These are phyloP conservation scores for Dendrolimus pini DNA, from an alignment of 2,888 invertebrate genomes.

Conservation along the genomic window DNA sequence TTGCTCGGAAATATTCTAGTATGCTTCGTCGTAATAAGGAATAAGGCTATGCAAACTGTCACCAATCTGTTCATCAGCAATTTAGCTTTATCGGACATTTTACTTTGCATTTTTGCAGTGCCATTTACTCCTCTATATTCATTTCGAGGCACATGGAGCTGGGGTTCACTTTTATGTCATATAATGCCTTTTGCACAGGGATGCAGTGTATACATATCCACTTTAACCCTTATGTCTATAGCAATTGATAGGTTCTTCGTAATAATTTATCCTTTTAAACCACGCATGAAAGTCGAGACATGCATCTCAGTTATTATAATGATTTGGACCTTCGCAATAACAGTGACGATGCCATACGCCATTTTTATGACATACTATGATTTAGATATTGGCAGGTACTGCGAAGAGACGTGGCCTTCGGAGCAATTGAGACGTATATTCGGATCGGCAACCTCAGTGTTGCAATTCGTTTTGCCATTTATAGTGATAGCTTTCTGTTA, in stretches of 20 bases:
- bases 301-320: slow-evolving; percentile 90
- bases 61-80: slow-evolving; percentile 99
- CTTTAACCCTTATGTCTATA: slow-evolving; percentile 96
- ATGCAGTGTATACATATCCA: slow-evolving; percentile 97
- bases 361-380: slow-evolving; percentile 84
- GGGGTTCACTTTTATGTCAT: slow-evolving; percentile 93
- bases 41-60: slow-evolving; percentile 97
- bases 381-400: slow-evolving; percentile 75
- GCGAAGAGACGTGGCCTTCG: slow-evolving; percentile 94
- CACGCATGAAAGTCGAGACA: slow-evolving; percentile 91
- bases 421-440: slow-evolving; percentile 87
- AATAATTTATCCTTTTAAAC: slow-evolving; percentile 96
- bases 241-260: slow-evolving; percentile 98
- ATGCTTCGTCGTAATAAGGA: slow-evolving; percentile 94
- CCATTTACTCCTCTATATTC: slow-evolving; percentile 98
- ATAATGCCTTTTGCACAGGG: slow-evolving; percentile 96
- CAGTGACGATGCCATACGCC: slow-evolving; percentile 94
- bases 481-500: slow-evolving; percentile 96
- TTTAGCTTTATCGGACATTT: slow-evolving; percentile 94
- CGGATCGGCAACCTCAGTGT: slow-evolving; percentile 89
- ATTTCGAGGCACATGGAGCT: slow-evolving; percentile 94
- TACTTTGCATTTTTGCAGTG: slow-evolving; percentile 94
- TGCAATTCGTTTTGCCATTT: slow-evolving; percentile 97
- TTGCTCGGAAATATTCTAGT: slow-evolving; percentile 93
- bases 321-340: slow-evolving; percentile 93